Conservation (phyloP, 1,140 invertebrate species). For the Drosophila parabipectinata region DNA sequence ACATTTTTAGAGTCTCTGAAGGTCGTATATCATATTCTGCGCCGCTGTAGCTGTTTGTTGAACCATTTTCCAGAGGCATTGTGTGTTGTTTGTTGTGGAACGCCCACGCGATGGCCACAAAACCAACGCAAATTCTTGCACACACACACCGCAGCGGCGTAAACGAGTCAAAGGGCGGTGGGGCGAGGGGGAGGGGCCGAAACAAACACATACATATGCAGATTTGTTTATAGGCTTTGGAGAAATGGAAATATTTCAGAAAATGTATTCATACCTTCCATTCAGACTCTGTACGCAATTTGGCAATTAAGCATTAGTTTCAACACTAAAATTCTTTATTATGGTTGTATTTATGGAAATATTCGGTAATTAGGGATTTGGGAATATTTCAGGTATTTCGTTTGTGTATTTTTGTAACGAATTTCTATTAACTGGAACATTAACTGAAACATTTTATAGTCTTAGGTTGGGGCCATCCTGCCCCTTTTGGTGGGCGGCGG, state of each 20-base stretch:
- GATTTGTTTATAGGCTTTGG: constrained; percentile 39
- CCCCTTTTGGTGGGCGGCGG: no score
- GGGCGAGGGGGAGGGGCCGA: background rate
- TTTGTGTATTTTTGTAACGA: constrained; percentile 9
- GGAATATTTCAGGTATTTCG: constrained; percentile 10
- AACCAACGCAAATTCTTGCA: constrained; percentile 51
- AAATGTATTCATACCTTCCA: constrained; percentile 27
- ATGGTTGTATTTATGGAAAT: constrained; percentile 16
- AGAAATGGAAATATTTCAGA: constrained; percentile 37
- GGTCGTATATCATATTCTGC: background rate
- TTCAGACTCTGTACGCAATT: constrained; percentile 28
- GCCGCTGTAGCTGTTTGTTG: constrained; percentile 15
- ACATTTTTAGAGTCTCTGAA: background rate
- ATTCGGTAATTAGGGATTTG: constrained; percentile 15
- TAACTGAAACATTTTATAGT: background rate
- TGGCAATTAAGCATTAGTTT: constrained; percentile 23
- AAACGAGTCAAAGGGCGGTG: background rate
- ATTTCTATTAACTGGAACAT: background rate
- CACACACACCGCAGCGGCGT: constrained; percentile 16
- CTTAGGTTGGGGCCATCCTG: no score
- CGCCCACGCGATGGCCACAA: constrained; percentile 50
- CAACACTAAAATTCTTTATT: constrained; percentile 28
- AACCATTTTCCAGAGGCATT: constrained; percentile 44
- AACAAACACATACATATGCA: constrained; percentile 30
- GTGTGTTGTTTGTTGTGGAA: constrained; percentile 52